phyloP scores from a whole-genome alignment of 2,113 vertebrate species.

The Tor tambroides region DNA sequence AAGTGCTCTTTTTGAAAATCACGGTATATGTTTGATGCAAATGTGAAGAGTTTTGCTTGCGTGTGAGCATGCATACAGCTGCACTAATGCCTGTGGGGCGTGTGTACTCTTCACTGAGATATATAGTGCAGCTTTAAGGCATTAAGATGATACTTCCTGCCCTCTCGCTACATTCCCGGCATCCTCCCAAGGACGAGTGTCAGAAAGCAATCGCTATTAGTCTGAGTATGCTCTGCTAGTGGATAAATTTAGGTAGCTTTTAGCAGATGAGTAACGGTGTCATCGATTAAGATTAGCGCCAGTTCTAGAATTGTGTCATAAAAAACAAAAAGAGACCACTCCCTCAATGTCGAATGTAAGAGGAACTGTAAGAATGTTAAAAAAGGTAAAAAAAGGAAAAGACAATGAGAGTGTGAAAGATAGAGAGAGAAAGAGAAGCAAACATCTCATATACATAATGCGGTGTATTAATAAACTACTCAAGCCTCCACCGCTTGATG shows the following conservation, averaged over 20 bases:
- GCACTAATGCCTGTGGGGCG: neutral
- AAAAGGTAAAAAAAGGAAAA: conserved; percentile 57
- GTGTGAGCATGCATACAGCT: neutral
- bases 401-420: conserved; percentile 54
- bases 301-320: conserved; percentile 75
- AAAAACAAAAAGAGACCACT: conserved; percentile 71
- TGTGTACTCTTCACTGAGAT: conserved; percentile 50
- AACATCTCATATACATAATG: conserved; percentile 74
- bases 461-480: conserved; percentile 71
- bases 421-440: conserved; percentile 33
- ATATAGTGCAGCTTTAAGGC: conserved; percentile 63
- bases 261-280: conserved; percentile 85
- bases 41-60: neutral
- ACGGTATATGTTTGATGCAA: neutral
- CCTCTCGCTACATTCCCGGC: conserved; percentile 71
- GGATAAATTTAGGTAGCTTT: conserved; percentile 87
- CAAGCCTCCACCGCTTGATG: conserved; percentile 68
- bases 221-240: conserved; percentile 77
- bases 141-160: conserved; percentile 71
- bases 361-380: conserved; percentile 65
- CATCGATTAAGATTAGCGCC: conserved; percentile 83
- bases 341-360: conserved; percentile 83
- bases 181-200: conserved; percentile 83
- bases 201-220: conserved; percentile 87
- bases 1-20: neutral